These are phyloP conservation scores for Drosophila ficusphila DNA, from an alignment of 1,140 invertebrate species.

Conservation along the genomic window DNA sequence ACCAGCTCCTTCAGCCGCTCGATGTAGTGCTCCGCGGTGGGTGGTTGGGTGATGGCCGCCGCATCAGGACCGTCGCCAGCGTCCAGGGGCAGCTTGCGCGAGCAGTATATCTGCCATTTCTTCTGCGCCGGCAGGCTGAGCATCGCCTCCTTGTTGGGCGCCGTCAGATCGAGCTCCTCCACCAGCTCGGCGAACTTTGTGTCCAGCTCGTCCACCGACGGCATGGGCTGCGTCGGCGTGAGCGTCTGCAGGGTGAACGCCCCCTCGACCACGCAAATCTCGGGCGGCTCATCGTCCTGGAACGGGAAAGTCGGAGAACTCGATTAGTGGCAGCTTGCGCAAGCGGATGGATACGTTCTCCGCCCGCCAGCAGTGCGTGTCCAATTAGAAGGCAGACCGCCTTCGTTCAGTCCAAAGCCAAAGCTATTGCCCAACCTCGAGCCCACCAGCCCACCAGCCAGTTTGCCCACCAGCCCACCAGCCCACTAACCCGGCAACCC, in stretches of 20 bases:
- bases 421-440: conserved; percentile 40
- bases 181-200: conserved; percentile 97
- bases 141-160: conserved; percentile 96
- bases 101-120: conserved; percentile 99
- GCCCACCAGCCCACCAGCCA: neutral
- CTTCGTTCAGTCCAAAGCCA: neutral
- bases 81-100: conserved; percentile 89
- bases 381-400: conserved; percentile 47
- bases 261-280: conserved; percentile 95
- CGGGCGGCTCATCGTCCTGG: conserved; percentile 94
- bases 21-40: conserved; percentile 94
- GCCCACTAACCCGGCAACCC: no score
- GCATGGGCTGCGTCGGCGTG: conserved; percentile 95
- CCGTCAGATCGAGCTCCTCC: conserved; percentile 96
- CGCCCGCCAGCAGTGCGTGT: conserved; percentile 57
- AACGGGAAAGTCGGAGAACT: neutral
- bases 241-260: conserved; percentile 93
- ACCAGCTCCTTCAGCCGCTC: conserved; percentile 92
- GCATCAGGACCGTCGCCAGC: conserved; percentile 85
- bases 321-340: conserved; percentile 6
- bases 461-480: no score
- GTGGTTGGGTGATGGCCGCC: conserved; percentile 87
- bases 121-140: conserved; percentile 95
- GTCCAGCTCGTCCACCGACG: conserved; percentile 95
- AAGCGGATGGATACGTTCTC: neutral